These are phyloP conservation scores for Steromphala cineraria DNA, from an alignment of 2,888 invertebrate species.

Conservation along the genomic window DNA sequence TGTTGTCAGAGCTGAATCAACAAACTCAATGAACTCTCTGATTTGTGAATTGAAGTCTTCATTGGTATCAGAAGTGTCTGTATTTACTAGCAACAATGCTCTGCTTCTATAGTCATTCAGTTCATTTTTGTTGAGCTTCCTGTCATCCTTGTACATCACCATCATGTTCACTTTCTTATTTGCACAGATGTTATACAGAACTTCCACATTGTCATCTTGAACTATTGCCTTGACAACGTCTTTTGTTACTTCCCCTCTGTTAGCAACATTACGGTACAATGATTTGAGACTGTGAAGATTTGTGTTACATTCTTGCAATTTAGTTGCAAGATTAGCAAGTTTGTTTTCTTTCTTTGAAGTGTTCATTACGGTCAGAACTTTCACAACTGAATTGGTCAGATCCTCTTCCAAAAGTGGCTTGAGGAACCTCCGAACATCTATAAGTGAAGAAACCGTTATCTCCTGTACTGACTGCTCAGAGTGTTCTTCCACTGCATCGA, in stretches of 20 bases:
- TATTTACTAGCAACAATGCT: constrained; percentile 14
- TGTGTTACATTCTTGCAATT: background rate
- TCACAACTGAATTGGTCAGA: background rate
- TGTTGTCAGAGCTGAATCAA: constrained; percentile 10
- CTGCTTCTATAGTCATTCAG: constrained; percentile 14
- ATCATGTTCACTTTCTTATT: background rate
- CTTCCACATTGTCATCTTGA: background rate
- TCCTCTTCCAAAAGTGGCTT: constrained; percentile 33
- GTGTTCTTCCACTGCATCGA: constrained; percentile 58
- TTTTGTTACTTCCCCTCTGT: constrained; percentile 1
- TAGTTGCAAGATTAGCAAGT: background rate
- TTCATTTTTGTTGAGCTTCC: background rate
- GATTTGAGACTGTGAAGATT: background rate
- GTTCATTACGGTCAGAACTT: constrained; percentile 20
- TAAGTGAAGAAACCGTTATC: constrained; percentile 48
- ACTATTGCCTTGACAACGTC: background rate
- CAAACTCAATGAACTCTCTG: background rate
- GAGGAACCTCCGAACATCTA: constrained; percentile 45
- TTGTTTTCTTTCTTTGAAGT: background rate
- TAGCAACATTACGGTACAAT: constrained; percentile 11
- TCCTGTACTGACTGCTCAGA: constrained; percentile 51
- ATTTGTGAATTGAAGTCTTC: background rate
- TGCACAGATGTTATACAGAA: background rate
- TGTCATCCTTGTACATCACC: background rate
- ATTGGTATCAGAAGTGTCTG: background rate